Percentiles rank a stretch among this genome's conserved stretches.
Evolutionary conservation across 2,113 vertebrate genomes (phyloP).

Genomic region (Acrocephalus kingi): DNA sequence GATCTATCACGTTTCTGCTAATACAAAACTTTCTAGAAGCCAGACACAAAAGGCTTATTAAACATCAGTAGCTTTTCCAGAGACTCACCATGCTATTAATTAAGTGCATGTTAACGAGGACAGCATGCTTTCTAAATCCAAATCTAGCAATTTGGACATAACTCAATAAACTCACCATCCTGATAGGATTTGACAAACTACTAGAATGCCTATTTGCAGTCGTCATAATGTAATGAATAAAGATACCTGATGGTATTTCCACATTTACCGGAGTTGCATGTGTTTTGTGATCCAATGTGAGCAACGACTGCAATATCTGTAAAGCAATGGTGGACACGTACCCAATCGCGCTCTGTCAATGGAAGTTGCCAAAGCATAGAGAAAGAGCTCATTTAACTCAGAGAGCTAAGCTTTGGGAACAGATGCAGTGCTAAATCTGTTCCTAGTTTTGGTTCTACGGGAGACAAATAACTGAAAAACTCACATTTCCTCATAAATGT

Average conservation of each 20-base stretch:
- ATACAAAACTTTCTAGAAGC: not conserved
- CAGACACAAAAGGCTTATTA: not conserved
- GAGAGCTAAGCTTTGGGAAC: not conserved
- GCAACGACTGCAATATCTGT: not conserved
- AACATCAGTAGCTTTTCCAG: not conserved
- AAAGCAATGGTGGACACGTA: not conserved
- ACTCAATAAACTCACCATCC: not conserved
- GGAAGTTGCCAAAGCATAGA: not conserved
- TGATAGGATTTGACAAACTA: not conserved
- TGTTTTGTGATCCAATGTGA: not conserved
- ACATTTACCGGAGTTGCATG: not conserved
- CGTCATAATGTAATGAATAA: not conserved
- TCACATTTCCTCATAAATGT: not conserved
- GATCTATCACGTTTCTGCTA: accelerated
- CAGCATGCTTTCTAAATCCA: not conserved
- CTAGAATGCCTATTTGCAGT: not conserved
- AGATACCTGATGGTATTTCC: not conserved
- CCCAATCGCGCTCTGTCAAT: accelerated
- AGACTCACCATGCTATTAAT: not conserved
- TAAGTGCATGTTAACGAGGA: not conserved
- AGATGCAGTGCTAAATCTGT: not conserved
- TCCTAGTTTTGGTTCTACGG: not conserved
- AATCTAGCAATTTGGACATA: not conserved
- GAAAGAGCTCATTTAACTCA: not conserved
- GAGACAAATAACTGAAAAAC: not conserved